Base-by-base conservation (phyloP, 2,113 vertebrate genomes). In the Girardinichthys multiradiatus region DNA sequence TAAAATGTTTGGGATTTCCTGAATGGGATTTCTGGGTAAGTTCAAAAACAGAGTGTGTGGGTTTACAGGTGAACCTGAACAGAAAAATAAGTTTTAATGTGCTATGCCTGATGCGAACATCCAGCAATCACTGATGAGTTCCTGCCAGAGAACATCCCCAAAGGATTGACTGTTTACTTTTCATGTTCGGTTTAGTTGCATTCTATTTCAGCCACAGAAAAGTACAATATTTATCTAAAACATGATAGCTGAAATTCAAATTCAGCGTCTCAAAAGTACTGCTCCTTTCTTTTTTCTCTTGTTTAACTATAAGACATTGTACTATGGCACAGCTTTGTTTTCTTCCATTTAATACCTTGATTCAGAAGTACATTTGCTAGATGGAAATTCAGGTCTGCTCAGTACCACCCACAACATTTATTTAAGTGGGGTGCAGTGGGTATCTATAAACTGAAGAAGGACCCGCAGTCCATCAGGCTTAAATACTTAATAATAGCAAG, bases 181-280 rank as follows among this genome's bases (percentile, higher is more conserved):
- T 58, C 17, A 67, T 79, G 79, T 70, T 74, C 45, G 62, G 6
- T 64, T 74, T 62, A 74, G 39, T 27, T 12, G 13, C 28, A 45
- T 73, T 79, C 63, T 54, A 57, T 81, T 78, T 68, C 51, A 60
- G 21, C 27, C 37, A 11, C 27, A 42, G 29, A 51, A 76, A 63
- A 68, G 72, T 51, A 71, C 48, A 76, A 73, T 48, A 29, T 45
- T 70, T 71, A 61, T 79, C 68, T 70, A 51, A 61, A 31, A 45
- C 3, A 14, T 62, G 15, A 62, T 33, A 24, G 29, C 7, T 21
- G 29, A 24, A 24, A 62, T 30, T 62, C 30, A n/a, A 62, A 77
- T 74, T 45, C 45, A 77, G 54, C 68, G 45, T 71, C 57, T 51
- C 8, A 61, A 63, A 79, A 67, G 57, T n/a, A 48, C 24, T 28